A percentile compares a stretch with the other conserved stretches of the same genome.
Evolutionary conservation across 2,113 vertebrate species (phyloP).

Genomic region (Urocynchramus pylzowi): DNA sequence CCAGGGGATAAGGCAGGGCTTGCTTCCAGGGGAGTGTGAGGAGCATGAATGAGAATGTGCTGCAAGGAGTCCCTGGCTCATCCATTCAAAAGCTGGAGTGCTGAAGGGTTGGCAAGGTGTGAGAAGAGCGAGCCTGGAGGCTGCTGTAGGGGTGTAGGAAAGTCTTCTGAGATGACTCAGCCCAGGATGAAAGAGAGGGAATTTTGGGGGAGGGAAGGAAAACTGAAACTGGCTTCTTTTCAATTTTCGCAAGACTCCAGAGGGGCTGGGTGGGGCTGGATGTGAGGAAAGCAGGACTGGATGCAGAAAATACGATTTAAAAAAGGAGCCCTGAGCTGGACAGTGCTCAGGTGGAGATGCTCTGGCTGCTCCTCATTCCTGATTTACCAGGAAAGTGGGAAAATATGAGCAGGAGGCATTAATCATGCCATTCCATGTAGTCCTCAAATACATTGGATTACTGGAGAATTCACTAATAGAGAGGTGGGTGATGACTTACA

Average conservation of each 20-base stretch:
- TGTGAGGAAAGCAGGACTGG: background rate
- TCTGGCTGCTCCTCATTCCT: background rate
- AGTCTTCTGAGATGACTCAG: background rate
- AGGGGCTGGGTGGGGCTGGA: background rate
- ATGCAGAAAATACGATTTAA: background rate
- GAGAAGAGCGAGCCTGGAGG: background rate
- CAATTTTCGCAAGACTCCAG: background rate
- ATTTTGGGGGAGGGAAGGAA: background rate
- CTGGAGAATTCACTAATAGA: background rate
- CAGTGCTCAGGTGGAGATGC: background rate
- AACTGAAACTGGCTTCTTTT: background rate
- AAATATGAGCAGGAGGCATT: background rate
- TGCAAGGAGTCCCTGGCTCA: background rate
- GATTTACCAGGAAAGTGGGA: background rate
- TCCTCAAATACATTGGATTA: background rate
- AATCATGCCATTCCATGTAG: background rate
- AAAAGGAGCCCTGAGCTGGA: background rate
- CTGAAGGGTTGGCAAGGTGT: background rate
- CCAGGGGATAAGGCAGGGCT: background rate
- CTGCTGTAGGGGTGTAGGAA: background rate
- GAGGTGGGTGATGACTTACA: background rate
- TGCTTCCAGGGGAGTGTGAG: background rate
- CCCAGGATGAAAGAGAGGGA: background rate
- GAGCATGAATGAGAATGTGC: background rate
- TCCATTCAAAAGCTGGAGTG: background rate